Base-by-base conservation (phyloP, 35 echinoderm and acorn worm genomes). In the Diadema setosum region DNA sequence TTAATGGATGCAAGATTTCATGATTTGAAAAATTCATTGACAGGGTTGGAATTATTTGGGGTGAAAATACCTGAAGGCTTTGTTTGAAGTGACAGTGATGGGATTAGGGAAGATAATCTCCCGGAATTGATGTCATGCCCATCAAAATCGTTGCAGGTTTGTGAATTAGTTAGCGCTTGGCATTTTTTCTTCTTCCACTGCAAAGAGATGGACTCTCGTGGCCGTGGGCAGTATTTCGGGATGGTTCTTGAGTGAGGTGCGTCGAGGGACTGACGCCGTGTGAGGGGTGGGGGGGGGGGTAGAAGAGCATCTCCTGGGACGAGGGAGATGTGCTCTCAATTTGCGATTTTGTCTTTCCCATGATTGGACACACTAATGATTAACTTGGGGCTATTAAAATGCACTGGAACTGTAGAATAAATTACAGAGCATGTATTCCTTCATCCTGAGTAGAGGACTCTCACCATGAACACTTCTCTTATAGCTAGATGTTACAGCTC, bases 371-470 rank as follows among this genome's bases (percentile, higher is more conserved):
- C 40, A 41, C 73, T 78, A 78, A 78, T 78, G 73, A 78, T 78
- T 78, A 78, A 78, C 73, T 78, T 78, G 35, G 73, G 73, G 73
- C 73, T 78, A 78, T 78, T 78, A 78, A 78, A n/a, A 78, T 36
- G 73, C 73, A 44, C 73, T 42, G 27, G 44, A 35, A 43, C 21
- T 67, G 29, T 78, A 41, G 73, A 24, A 78, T 78, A 78, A 43
- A 78, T 78, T 78, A 44, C 39, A 42, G 20, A 41, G 73, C 73
- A 9, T 78, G 37, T n/a, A 33, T 32, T n/a, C n/a, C n/a, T n/a
- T n/a, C n/a, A n/a, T n/a, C n/a, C n/a, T n/a, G n/a, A n/a, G n/a
- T n/a, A n/a, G n/a, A n/a, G n/a, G n/a, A n/a, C n/a, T n/a, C n/a
- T n/a, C n/a, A n/a, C n/a, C n/a, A n/a, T n/a, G n/a, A n/a, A n/a